Evolutionary conservation across 2,797 vertebrate genomes (phyloP), one percentile per base, ranked within the genome.

Genomic region (Margarornis squamiger): DNA sequence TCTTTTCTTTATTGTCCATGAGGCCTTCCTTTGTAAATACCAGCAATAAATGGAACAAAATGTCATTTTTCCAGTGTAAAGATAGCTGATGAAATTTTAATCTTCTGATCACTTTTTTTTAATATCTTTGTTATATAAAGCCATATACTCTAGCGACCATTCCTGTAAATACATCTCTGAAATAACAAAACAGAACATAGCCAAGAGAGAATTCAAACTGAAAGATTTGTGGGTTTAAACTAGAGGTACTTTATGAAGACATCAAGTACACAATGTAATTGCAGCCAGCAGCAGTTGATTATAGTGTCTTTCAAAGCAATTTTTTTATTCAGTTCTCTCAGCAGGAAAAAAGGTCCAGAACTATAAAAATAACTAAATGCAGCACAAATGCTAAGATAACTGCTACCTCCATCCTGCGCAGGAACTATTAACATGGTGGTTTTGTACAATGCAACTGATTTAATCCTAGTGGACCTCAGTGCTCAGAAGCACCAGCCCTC

Each of bases 201-300:
- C 24, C 52, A 88, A 76, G 36, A 90, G 45, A 91, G 80, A 94
- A 92, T 90, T 93, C 74, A 80, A 87, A 87, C 59, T 8, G 48
- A 90, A 95, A 79, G 90, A 93, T 63, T 70, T 86, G 45, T 92
- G n/a, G 51, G 83, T 93, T 93, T 83, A 95, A 95, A 95, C 66
- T 65, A 54, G 55, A 93, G 41, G 86, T 85, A 61, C 75, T 91
- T 91, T 95, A 91, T 92, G 91, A 91, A 96, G 92, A 95, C 90
- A 88, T 91, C 66, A 86, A 96, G 71, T 84, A 95, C 65, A 93
- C 80, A 91, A 95, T 51, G 83, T 93, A 95, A 95, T 96, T 96
- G 92, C 94, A 95, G 91, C 66, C 76, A 88, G 71, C 83, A 92
- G 85, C 85, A 26, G 77, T 74, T 97, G 95, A 97, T 97, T 95